Evolutionary conservation across 2,113 vertebrate genomes (phyloP), one percentile per base, ranked within the genome.

Genomic region (Thermophis baileyi): DNA sequence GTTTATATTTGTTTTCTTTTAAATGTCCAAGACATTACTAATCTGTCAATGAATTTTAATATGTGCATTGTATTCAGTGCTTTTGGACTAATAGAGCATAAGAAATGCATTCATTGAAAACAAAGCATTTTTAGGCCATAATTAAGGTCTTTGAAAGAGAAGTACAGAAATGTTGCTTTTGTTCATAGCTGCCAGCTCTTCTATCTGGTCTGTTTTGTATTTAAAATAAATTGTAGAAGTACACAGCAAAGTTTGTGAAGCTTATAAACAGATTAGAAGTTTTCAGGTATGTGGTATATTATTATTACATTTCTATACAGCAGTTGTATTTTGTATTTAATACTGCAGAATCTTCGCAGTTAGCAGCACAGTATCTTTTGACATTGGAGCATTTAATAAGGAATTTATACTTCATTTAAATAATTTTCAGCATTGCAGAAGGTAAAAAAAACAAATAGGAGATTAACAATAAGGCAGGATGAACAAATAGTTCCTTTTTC

Each of bases 31-130:
- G 85, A 91, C 94, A 50, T 95, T 94, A 95, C 50, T 90, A 95
- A 92, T 93, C 88, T 92, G 81, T 60, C 96, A 96, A 91, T 95
- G 91, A 95, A 93, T 96, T 95, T 95, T 94, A 88, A 92, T 93
- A 94, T 91, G 94, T 95, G 91, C 91, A 96, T 90, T 96, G 94
- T 96, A 93, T 96, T 95, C 89, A 88, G 89, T 91, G 93, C 89
- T 93, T 54, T 90, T 94, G 94, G 89, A 96, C 93, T 96, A 97
- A 95, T 89, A 96, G 95, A 95, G 96, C 97, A 85, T 96, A 94
- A 97, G 94, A 95, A 95, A 97, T 95, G 91, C 95, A 95, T 95
- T 96, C 88, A 7, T 95, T 85, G 96, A 94, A 95, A 97, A 96
- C 94, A 85, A 57, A 53, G 94, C 96, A 95, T 97, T 97, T 90